A percentile compares a stretch with the other conserved stretches of the same genome.
Evolutionary conservation across 1,140 invertebrate genomes (phyloP).

Genomic region (Megathymus violae): DNA sequence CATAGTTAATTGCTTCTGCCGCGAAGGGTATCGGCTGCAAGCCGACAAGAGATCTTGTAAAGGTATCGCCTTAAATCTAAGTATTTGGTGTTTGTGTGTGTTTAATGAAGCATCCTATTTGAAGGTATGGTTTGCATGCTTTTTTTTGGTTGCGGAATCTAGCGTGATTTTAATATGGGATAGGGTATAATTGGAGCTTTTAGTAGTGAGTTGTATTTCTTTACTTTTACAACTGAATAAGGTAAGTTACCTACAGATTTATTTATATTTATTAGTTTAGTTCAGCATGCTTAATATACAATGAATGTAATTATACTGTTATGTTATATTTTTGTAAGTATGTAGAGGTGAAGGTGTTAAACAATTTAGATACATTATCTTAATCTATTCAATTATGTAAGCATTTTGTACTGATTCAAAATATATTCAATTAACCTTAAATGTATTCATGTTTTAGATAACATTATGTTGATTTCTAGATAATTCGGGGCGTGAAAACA

Average conservation of each 20-base stretch:
- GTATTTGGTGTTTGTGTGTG: constrained; percentile 19
- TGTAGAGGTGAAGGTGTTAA: no score
- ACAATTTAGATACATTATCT: no score
- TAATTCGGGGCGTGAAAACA: no score
- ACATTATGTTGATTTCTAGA: no score
- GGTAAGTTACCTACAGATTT: constrained; percentile 25
- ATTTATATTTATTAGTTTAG: constrained; percentile 10
- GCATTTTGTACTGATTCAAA: no score
- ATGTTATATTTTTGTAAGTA: no score
- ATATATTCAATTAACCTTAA: no score
- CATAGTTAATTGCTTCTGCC: constrained; percentile 85
- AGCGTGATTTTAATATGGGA: neutral
- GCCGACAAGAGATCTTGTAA: constrained; percentile 87
- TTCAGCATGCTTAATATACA: constrained; percentile 9
- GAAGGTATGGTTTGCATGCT: constrained; percentile 7
- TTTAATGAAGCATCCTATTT: constrained; percentile 12
- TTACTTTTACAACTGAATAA: neutral
- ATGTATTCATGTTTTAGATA: no score
- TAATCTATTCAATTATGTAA: no score
- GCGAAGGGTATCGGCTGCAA: constrained; percentile 87
- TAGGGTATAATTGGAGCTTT: neutral
- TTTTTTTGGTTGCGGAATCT: neutral
- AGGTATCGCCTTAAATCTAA: constrained; percentile 50
- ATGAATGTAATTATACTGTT: no score
- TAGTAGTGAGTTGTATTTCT: neutral